Conservation (phyloP, 2,797 vertebrate genomes). For the Coregonus suidteri region DNA sequence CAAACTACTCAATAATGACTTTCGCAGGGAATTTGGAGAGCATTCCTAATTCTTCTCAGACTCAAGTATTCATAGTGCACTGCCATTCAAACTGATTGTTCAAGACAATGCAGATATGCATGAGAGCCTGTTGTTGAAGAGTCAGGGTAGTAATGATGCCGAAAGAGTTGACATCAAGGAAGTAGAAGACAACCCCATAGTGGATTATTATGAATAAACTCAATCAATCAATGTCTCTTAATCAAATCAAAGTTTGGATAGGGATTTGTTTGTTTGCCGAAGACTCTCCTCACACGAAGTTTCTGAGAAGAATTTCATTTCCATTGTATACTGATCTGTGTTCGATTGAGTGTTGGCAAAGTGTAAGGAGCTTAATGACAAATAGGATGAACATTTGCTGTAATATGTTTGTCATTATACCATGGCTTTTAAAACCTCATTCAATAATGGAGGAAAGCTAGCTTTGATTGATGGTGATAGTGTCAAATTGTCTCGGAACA, state of each 20-base stretch:
- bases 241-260: neutral
- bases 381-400: neutral
- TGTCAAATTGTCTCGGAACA: conserved; percentile 1
- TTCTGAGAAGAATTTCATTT: neutral
- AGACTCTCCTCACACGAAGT: neutral
- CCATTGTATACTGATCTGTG: neutral
- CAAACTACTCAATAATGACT: conserved; percentile 5
- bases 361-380: neutral
- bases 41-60: conserved; percentile 18
- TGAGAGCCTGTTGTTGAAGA: conserved; percentile 42
- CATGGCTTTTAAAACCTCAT: neutral
- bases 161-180: conserved; percentile 26
- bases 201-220: neutral
- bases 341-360: neutral
- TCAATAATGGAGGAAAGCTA: neutral
- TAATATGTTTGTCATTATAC: neutral
- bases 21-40: conserved; percentile 28
- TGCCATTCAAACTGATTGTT: conserved; percentile 52
- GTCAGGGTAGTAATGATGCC: conserved; percentile 6
- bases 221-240: neutral
- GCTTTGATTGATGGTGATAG: neutral
- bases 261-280: neutral
- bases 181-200: neutral
- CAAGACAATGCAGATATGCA: conserved; percentile 32
- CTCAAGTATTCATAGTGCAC: conserved; percentile 9